Base-by-base conservation (phyloP, 2,113 vertebrate genomes). In the Syngnathus typhle region DNA sequence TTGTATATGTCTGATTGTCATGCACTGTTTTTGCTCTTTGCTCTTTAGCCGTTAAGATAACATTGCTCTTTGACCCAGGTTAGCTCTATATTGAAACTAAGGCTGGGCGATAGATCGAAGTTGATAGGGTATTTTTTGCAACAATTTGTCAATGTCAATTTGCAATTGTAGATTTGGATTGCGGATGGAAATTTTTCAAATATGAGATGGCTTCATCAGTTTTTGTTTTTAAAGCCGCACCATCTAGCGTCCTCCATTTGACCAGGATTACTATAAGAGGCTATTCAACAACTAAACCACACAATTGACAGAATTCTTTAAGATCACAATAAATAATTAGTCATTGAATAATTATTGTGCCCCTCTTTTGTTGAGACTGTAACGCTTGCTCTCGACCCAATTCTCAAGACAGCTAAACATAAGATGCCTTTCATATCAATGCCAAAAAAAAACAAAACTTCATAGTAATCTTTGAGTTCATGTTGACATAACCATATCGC, bases 1-100 rank as follows among this genome's bases (percentile, higher is more conserved):
- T 94, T 99, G 95, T 98, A 97, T 95, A 85, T 84, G 90, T 88
- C 84, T 87, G 87, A 68, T 84, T 82, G 78, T 67, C 71, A 83
- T 85, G 82, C 87, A 83, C 73, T 80, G 70, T 81, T 52, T 79
- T 73, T 37, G 81, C 67, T 82, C 86, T 90, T 68, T 86, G 78
- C 76, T 77, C 78, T 80, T 69, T 81, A 83, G 89, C 76, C 39
- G 21, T 44, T 44, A 27, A 15, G 41, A 62, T 84, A 76, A 80
- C 80, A 72, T 80, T 75, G 85, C 88, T 89, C 88, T 84, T 69
- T 58, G 58, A 46, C 73, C 65, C 54, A 58, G 59, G 58, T 69
- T 61, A 76, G 39, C 72, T 68, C 36, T 63, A 78, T 78, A 74
- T 64, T 62, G 72, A 77, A 66, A 32, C 51, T 41, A 62, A 41